phyloP scores from a whole-genome alignment of 2,888 invertebrate genomes.

The Yponomeuta sedellus region DNA sequence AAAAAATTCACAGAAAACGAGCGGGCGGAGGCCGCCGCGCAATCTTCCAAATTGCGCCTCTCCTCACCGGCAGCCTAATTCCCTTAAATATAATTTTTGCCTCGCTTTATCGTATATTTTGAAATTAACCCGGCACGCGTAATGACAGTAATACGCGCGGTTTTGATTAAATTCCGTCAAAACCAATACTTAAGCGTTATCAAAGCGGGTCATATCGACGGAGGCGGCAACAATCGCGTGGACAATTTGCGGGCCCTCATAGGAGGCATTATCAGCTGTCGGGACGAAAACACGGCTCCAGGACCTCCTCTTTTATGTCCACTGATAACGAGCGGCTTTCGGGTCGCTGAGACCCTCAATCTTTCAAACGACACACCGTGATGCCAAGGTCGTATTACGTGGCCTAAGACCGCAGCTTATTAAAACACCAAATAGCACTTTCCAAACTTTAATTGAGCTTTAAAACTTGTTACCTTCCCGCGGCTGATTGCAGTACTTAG shows the following conservation, averaged over 20 bases:
- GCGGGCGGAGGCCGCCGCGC: conserved; percentile 42
- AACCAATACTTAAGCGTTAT: conserved; percentile 72
- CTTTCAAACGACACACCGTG: background rate
- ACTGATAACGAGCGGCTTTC: conserved; percentile 28
- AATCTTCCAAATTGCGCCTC: conserved; percentile 68
- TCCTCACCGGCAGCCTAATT: conserved; percentile 66
- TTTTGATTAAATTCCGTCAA: conserved; percentile 70
- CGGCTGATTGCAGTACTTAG: conserved; percentile 36
- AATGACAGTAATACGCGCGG: conserved; percentile 62
- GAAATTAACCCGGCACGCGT: conserved; percentile 59
- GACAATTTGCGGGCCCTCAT: conserved; percentile 37
- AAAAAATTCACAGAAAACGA: conserved; percentile 74
- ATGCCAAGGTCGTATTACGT: background rate
- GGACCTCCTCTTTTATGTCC: conserved; percentile 42
- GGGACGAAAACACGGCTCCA: background rate
- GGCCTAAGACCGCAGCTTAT: background rate
- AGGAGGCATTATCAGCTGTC: conserved; percentile 22
- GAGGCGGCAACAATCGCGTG: conserved; percentile 26
- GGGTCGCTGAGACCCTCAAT: background rate
- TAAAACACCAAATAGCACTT: conserved; percentile 4
- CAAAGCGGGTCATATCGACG: conserved; percentile 43
- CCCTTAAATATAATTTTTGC: conserved; percentile 69
- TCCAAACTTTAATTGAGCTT: conserved; percentile 5
- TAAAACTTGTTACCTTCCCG: background rate
- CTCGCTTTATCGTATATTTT: conserved; percentile 67